phyloP scores from a whole-genome alignment of 2,888 invertebrate species.

The Kuschelorhynchus macadamiae region DNA sequence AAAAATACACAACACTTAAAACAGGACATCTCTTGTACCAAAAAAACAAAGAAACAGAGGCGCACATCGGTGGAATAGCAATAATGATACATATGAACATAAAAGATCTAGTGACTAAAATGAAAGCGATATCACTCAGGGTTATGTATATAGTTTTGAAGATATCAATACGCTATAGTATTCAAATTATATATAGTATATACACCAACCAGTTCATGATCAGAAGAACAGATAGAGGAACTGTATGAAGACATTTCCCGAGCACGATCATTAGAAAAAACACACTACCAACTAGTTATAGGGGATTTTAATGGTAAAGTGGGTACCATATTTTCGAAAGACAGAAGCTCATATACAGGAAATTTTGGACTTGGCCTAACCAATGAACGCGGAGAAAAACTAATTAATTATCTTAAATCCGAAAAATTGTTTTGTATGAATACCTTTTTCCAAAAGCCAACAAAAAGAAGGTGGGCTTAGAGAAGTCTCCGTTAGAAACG shows the following conservation, averaged over 20 bases:
- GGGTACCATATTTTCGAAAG: neutral
- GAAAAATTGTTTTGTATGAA: neutral
- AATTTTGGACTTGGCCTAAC: neutral
- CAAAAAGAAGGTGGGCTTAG: neutral
- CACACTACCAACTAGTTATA: neutral
- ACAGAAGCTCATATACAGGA: neutral
- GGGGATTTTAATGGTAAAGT: constrained; percentile 7
- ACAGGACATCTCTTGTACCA: neutral
- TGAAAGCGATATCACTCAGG: neutral
- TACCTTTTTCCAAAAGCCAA: neutral
- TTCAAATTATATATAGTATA: constrained; percentile 1
- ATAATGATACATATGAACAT: neutral
- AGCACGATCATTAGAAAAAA: neutral
- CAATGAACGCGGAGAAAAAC: constrained; percentile 2
- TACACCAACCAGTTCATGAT: neutral
- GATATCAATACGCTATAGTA: neutral
- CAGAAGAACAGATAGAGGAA: constrained; percentile 6
- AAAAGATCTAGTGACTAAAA: neutral
- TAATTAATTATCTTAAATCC: neutral
- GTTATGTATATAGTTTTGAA: neutral
- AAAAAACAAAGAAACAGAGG: neutral
- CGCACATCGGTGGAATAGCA: neutral
- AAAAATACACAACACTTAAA: neutral
- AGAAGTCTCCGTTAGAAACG: too few species aligned
- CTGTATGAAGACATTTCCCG: neutral